A percentile compares a stretch with the other conserved stretches of the same genome.
These are phyloP conservation scores for Emydura subglobosa DNA, from an alignment of 2,113 vertebrate species.

Conservation along the genomic window DNA sequence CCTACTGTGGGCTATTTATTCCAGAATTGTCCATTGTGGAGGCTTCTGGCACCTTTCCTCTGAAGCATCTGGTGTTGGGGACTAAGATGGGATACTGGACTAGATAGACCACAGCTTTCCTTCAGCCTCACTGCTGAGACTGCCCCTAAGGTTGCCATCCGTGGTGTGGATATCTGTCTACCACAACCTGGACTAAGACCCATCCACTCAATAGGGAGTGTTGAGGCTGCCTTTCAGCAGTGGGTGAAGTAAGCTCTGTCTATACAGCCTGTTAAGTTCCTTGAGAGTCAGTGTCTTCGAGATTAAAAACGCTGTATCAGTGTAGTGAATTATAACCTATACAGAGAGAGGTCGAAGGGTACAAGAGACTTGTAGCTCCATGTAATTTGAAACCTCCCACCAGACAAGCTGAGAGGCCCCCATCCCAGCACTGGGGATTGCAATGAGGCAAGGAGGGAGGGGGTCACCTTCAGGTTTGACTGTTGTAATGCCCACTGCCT, in stretches of 20 bases:
- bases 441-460: neutral
- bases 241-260: neutral
- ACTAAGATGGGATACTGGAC: neutral
- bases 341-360: neutral
- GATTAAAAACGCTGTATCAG: neutral
- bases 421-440: neutral
- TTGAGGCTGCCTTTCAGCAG: neutral
- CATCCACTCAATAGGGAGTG: neutral
- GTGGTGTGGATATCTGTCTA: neutral
- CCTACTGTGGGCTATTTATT: neutral
- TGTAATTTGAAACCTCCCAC: neutral
- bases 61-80: neutral
- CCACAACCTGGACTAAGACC: neutral
- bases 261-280: neutral
- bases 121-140: neutral
- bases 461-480: neutral
- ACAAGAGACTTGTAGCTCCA: neutral
- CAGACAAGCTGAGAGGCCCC: neutral
- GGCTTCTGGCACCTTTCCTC: slow-evolving; percentile 9
- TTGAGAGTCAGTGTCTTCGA: neutral
- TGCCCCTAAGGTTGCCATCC: no score
- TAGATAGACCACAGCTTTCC: neutral
- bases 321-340: neutral
- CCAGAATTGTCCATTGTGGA: neutral
- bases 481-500: neutral